phyloP scores from a whole-genome alignment of 2,797 vertebrate genomes.

The Borostomias antarcticus region DNA sequence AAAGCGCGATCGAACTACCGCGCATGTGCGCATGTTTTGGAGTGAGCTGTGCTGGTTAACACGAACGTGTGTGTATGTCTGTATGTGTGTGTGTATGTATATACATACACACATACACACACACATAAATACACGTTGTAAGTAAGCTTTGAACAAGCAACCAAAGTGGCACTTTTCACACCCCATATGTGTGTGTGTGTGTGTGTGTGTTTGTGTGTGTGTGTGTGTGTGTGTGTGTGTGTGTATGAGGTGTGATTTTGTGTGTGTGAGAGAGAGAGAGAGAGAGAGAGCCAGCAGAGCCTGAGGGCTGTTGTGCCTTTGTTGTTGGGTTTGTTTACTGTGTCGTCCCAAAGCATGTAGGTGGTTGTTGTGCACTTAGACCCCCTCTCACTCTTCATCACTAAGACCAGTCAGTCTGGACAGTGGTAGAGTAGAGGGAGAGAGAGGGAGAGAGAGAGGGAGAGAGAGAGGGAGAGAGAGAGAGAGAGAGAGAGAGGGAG shows the following conservation, averaged over 20 bases:
- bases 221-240: background rate
- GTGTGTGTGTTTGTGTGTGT: too few relatives aligned
- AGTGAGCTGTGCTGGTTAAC: too few relatives aligned
- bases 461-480: background rate
- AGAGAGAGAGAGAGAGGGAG: background rate
- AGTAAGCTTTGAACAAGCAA: too few relatives aligned
- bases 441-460: background rate
- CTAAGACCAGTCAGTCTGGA: constrained; percentile 69
- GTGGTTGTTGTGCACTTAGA: constrained; percentile 70
- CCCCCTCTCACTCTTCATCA: constrained; percentile 64
- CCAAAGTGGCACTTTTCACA: too few relatives aligned
- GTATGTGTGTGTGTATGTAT: background rate
- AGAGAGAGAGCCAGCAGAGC: constrained; percentile 49
- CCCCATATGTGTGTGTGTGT: too few relatives aligned
- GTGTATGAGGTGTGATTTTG: too few relatives aligned
- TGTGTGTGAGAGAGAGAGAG: constrained; percentile 15
- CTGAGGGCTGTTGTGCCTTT: constrained; percentile 68
- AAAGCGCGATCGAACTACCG: too few relatives aligned
- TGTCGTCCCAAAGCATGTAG: constrained; percentile 71
- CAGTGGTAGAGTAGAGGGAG: constrained; percentile 51
- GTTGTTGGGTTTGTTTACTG: constrained; percentile 74
- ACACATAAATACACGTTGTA: too few relatives aligned
- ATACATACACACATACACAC: background rate
- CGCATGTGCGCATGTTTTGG: too few relatives aligned
- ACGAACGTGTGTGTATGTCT: constrained; percentile 11